Conservation (phyloP, 2,888 invertebrate species). For the Gryllus longicercus region DNA sequence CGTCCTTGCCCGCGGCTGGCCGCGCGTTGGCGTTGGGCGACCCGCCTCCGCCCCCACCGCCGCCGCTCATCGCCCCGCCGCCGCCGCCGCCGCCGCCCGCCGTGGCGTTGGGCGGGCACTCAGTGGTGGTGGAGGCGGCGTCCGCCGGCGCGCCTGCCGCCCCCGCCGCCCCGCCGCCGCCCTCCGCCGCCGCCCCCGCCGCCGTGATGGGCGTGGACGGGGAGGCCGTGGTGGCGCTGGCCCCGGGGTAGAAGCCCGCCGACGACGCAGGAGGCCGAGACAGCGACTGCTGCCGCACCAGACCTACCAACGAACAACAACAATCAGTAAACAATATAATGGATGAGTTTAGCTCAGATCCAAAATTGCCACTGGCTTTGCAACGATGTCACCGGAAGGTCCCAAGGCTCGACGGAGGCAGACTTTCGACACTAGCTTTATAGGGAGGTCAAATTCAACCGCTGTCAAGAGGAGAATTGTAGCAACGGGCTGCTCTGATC, state of each 20-base stretch:
- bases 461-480: too few relatives aligned
- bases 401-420: too few relatives aligned
- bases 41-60: not conserved
- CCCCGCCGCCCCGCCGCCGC: conserved; percentile 44
- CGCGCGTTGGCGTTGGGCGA: conserved; percentile 25
- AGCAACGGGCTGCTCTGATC: too few relatives aligned
- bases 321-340: too few relatives aligned
- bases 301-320: conserved; percentile 52
- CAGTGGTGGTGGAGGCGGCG: conserved; percentile 54
- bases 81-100: conserved; percentile 40
- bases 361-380: too few relatives aligned
- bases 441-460: too few relatives aligned
- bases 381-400: too few relatives aligned
- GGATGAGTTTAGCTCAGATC: too few relatives aligned
- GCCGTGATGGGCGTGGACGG: conserved; percentile 44
- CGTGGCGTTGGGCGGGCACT: conserved; percentile 67
- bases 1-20: conserved; percentile 46
- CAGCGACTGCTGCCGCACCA: conserved; percentile 70
- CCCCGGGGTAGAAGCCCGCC: conserved; percentile 48
- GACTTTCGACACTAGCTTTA: too few relatives aligned
- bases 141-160: conserved; percentile 42
- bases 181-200: conserved; percentile 46
- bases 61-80: conserved; percentile 25
- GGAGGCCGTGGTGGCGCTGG: conserved; percentile 48
- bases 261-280: conserved; percentile 59